These are phyloP conservation scores for Gambusia affinis DNA, from an alignment of 2,113 vertebrate genomes.

Conservation along the genomic window DNA sequence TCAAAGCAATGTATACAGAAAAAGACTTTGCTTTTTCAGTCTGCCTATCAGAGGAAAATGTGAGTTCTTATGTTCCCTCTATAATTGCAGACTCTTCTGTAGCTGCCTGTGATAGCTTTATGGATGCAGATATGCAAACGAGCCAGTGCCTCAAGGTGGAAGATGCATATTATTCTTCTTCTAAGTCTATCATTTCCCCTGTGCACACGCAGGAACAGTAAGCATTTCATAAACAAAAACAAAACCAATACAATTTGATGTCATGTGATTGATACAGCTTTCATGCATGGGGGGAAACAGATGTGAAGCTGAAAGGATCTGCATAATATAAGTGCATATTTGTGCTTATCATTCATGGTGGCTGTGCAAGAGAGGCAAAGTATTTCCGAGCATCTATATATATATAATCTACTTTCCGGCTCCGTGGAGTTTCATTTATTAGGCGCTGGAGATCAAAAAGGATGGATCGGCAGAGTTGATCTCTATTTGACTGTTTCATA, in stretches of 20 bases:
- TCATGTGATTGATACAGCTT: conserved; percentile 28
- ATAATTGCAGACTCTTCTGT: conserved; percentile 17
- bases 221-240: conserved; percentile 26
- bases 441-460: conserved; percentile 65
- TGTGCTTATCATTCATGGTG: background rate
- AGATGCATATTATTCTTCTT: conserved; percentile 31
- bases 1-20: background rate
- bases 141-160: conserved; percentile 25
- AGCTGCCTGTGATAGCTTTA: conserved; percentile 26
- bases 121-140: conserved; percentile 40
- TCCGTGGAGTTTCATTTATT: conserved; percentile 32
- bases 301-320: conserved; percentile 7
- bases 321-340: background rate
- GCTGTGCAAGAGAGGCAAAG: background rate
- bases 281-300: background rate
- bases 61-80: background rate
- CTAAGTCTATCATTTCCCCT: conserved; percentile 3
- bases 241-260: conserved; percentile 24
- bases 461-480: conserved; percentile 65
- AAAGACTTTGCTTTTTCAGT: background rate
- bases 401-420: background rate
- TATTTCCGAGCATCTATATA: background rate
- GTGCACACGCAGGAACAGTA: background rate
- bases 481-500: conserved; percentile 62
- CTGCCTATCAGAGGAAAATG: conserved; percentile 9